Conservation (phyloP, 2,113 vertebrate species). For the Eubucco bourcierii region DNA sequence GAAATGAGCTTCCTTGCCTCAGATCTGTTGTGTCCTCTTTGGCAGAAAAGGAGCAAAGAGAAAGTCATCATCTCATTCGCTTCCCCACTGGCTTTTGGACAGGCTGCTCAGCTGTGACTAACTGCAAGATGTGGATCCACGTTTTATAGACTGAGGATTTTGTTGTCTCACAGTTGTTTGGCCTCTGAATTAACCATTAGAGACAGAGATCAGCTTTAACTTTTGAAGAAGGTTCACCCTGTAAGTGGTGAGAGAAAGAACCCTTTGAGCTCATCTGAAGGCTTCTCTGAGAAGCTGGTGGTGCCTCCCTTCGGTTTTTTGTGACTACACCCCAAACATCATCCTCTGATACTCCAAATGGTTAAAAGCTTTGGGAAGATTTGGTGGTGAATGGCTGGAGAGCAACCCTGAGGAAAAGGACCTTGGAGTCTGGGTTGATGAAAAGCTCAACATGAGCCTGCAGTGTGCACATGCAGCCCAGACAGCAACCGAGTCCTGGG, state of each 20-base stretch:
- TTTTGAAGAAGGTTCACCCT: neutral
- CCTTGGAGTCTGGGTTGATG: too few relatives aligned
- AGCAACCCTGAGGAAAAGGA: too few relatives aligned
- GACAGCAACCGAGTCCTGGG: too few relatives aligned
- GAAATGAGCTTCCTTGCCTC: neutral
- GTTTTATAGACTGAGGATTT: neutral
- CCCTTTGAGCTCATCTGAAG: neutral
- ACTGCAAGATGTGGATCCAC: neutral
- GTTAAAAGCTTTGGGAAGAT: neutral
- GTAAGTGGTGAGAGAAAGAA: neutral
- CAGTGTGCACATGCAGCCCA: too few relatives aligned
- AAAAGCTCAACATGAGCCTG: too few relatives aligned
- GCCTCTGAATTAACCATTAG: neutral
- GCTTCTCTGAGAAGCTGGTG: neutral
- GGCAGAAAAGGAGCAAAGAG: neutral
- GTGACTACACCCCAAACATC: neutral
- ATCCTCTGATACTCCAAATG: neutral
- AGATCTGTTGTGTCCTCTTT: neutral
- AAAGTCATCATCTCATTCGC: rapidly evolving
- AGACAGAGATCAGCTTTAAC: neutral
- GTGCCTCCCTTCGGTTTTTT: neutral
- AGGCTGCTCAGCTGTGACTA: neutral
- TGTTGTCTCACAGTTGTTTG: neutral
- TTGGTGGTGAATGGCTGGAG: too few relatives aligned
- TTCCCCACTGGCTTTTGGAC: neutral